phyloP scores from a whole-genome alignment of 2,888 invertebrate species.

The Athalia cordata region DNA sequence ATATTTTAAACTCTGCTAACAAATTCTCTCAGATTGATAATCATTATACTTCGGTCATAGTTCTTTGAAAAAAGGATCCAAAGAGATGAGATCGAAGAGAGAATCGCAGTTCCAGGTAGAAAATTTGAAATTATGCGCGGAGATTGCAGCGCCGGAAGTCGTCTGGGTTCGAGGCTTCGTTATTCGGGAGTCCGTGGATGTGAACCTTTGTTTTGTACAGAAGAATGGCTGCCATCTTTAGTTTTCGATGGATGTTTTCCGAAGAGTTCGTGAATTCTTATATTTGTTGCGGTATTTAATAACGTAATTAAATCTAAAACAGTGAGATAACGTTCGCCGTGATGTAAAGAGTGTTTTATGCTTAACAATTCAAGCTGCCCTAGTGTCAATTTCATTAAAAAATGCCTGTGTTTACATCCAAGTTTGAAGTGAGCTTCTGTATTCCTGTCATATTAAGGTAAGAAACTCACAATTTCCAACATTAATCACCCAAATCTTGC shows the following conservation, averaged over 20 bases:
- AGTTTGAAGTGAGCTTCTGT: constrained; percentile 79
- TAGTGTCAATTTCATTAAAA: constrained; percentile 69
- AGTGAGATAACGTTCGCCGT: constrained; percentile 70
- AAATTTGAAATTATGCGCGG: constrained; percentile 58
- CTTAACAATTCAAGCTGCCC: constrained; percentile 71
- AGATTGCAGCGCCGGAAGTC: constrained; percentile 61
- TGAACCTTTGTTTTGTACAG: constrained; percentile 85
- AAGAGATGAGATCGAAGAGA: neutral
- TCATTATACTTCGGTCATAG: neutral
- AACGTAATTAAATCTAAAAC: constrained; percentile 70
- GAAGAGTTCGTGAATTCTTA: constrained; percentile 72
- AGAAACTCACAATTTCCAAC: constrained; percentile 64
- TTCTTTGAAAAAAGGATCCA: neutral
- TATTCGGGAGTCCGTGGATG: constrained; percentile 71
- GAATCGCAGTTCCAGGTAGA: neutral
- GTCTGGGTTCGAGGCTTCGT: constrained; percentile 70
- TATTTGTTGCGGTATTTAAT: constrained; percentile 67
- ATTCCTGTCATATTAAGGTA: constrained; percentile 79
- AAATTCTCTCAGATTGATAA: neutral
- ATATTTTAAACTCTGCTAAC: neutral
- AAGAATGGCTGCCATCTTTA: constrained; percentile 91
- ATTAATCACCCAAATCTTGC: constrained; percentile 32
- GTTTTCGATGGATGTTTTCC: constrained; percentile 87
- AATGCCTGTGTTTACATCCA: constrained; percentile 87
- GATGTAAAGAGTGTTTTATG: constrained; percentile 72